phyloP scores from a whole-genome alignment of 2,113 vertebrate genomes.

The Mobula hypostoma region DNA sequence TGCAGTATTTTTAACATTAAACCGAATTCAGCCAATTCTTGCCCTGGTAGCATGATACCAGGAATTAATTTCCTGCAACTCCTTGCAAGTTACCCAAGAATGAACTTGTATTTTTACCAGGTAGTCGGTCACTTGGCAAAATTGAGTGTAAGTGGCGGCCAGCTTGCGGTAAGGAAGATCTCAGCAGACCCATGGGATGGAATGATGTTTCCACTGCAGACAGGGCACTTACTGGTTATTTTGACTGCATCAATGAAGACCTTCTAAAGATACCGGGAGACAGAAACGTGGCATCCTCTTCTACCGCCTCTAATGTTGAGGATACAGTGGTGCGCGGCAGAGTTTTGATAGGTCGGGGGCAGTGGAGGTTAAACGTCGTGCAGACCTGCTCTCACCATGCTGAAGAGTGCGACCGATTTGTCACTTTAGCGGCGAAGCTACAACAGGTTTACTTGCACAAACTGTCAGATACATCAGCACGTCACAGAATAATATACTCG shows the following conservation, averaged over 20 bases:
- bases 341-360: neutral
- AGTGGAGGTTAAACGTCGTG: neutral
- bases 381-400: neutral
- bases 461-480: neutral
- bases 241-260: neutral
- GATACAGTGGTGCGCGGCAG: neutral
- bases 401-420: neutral
- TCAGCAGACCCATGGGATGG: neutral
- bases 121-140: neutral
- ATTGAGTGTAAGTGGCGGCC: neutral
- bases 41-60: neutral
- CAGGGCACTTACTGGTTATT: neutral
- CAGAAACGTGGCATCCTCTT: neutral
- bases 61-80: neutral
- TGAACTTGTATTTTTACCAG: neutral
- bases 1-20: neutral
- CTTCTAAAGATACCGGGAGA: neutral
- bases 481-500: neutral
- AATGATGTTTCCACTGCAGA: neutral
- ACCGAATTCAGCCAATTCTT: neutral
- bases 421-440: neutral
- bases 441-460: neutral
- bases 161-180: neutral
- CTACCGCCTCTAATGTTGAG: neutral
- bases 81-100: too few relatives aligned